Evolutionary conservation across 2,888 invertebrate species (phyloP).

Genomic region (Pachycephus smyrnensis): DNA sequence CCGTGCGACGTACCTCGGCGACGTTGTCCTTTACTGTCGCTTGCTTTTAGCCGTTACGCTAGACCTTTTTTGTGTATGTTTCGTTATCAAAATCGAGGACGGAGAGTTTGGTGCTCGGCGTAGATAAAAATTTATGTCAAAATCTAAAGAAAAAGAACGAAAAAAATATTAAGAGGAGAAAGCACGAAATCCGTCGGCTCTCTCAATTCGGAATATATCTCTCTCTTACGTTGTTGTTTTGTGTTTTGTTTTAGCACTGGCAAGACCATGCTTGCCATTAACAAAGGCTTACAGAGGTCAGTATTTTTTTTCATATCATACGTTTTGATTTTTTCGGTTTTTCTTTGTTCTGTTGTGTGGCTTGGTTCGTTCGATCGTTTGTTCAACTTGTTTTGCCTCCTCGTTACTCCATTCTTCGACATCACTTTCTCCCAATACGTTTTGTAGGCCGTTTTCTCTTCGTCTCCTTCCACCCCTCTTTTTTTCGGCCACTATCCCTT

Average conservation of each 20-base stretch:
- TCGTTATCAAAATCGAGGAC: neutral
- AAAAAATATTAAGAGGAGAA: constrained; percentile 13
- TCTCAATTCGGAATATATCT: constrained; percentile 10
- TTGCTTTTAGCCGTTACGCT: neutral
- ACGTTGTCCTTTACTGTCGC: neutral
- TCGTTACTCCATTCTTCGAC: neutral
- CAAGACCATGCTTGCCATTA: constrained; percentile 86
- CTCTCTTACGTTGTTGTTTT: constrained; percentile 68
- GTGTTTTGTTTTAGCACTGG: constrained; percentile 79
- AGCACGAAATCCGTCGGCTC: constrained; percentile 3
- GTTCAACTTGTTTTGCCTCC: neutral
- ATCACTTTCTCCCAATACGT: neutral
- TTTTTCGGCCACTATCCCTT: constrained; percentile 14
- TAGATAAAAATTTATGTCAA: constrained; percentile 28
- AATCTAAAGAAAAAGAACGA: constrained; percentile 30
- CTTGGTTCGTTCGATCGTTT: constrained; percentile 16
- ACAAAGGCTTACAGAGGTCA: constrained; percentile 87
- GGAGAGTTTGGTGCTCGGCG: neutral
- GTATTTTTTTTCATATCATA: constrained; percentile 69
- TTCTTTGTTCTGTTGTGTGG: constrained; percentile 25
- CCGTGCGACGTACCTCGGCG: neutral
- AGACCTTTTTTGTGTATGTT: neutral
- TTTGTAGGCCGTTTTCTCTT: constrained; percentile 11
- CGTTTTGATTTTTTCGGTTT: constrained; percentile 28
- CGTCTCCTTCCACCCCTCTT: constrained; percentile 8